Conservation (phyloP, 1,140 invertebrate species). For the Drosophila prosaltans region DNA sequence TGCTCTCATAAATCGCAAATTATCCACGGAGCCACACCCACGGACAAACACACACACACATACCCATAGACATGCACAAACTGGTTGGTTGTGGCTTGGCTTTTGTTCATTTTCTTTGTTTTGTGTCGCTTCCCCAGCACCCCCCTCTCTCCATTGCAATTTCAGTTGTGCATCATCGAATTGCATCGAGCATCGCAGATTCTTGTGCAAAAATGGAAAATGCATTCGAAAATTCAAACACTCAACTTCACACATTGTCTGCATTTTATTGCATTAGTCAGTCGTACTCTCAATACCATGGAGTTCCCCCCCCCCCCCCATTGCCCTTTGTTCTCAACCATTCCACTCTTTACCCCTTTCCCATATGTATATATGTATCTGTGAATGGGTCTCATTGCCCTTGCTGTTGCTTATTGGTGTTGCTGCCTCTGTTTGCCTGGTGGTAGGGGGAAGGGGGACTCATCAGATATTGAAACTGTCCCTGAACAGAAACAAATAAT, state of each 20-base stretch:
- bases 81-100: constrained; percentile 49
- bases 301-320: no score
- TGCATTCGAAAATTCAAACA: constrained; percentile 75
- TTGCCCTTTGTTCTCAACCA: no score
- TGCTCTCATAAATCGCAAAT: constrained; percentile 78
- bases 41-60: constrained; percentile 43
- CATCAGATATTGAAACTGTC: constrained; percentile 3
- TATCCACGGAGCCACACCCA: constrained; percentile 73
- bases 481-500: constrained; percentile 1
- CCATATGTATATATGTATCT: background rate
- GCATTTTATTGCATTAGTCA: constrained; percentile 74
- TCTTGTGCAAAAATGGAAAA: constrained; percentile 59
- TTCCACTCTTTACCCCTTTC: background rate
- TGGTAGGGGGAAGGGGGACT: background rate
- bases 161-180: constrained; percentile 49
- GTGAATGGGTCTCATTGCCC: background rate
- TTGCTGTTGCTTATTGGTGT: background rate
- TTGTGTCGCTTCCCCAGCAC: constrained; percentile 6
- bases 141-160: background rate
- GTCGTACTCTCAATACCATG: constrained; percentile 2
- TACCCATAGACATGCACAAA: background rate
- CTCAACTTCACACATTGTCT: constrained; percentile 78
- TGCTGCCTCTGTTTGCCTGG: background rate
- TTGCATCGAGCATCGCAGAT: constrained; percentile 14
- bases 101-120: constrained; percentile 71